Conservation (phyloP, 2,113 vertebrate genomes). For the Psittacula cyanocephala region DNA sequence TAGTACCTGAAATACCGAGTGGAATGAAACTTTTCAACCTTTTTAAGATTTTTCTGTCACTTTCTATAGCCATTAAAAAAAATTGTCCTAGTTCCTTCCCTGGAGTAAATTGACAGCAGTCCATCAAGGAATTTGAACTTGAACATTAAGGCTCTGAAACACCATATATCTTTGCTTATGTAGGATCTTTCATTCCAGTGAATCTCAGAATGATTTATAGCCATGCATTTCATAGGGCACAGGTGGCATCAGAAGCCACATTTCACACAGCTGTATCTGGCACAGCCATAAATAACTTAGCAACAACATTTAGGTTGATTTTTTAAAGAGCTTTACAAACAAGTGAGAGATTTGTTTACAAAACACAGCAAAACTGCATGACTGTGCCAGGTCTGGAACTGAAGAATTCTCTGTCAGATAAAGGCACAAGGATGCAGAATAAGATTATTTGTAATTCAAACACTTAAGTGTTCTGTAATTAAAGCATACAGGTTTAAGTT, state of each 20-base stretch:
- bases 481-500: background rate
- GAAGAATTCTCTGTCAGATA: background rate
- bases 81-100: background rate
- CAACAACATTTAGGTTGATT: background rate
- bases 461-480: background rate
- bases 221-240: background rate
- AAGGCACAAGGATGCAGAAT: background rate
- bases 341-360: constrained; percentile 15
- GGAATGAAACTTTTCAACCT: constrained; percentile 4
- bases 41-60: background rate
- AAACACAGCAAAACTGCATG: background rate
- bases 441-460: background rate
- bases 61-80: background rate
- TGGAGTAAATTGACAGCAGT: background rate
- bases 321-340: constrained; percentile 23
- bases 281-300: background rate
- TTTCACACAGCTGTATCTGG: background rate
- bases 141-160: background rate
- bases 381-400: background rate
- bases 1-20: background rate
- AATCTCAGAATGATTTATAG: background rate
- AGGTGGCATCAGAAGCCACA: background rate
- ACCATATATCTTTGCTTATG: background rate
- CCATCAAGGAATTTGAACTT: background rate
- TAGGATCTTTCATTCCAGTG: background rate